Evolutionary conservation across 2,797 vertebrate genomes (phyloP), one percentile per base, ranked within the genome.

Genomic region (Sebastolobus altivelis): DNA sequence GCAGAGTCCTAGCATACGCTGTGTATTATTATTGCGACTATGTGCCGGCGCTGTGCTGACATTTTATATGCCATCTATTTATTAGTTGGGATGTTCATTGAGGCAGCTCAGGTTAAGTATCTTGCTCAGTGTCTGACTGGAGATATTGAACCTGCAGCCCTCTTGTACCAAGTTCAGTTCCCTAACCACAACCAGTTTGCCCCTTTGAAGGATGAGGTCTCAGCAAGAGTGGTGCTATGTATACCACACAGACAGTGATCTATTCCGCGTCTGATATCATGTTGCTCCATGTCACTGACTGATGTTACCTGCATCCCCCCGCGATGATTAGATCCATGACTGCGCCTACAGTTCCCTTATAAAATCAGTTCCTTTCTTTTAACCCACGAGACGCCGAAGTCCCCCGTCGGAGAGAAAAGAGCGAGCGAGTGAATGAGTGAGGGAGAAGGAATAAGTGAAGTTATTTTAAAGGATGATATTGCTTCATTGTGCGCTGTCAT

Each of bases 41-140:
- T 92, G 80, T 68, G 73, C 87, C 49, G 25, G 82, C 52, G 52
- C 79, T 59, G 77, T 35, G 83, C 91, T 95, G 94, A 95, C 94
- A 95, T 95, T 95, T 94, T 93, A 92, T 94, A 92, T 93, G 92
- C 91, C 90, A 82, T 94, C 89, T 95, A 93, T 96, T 95, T 95
- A 95, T 95, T 96, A 95, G 93, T 93, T 88, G 79, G 88, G 89
- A 90, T 94, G 94, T 93, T 95, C 94, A 95, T 93, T 86, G 93
- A 93, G 93, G 94, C 91, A 92, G 92, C 89, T 88, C 92, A 92
- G 95, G 95, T 96, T 96, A 96, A 96, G 94, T 95, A 95, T 93
- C 90, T 92, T 90, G 92, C 93, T 93, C 89, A 80, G 92, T 93
- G 93, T 95, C 92, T 95, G 94, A 92, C 94, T 93, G 92, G 84